Conservation (phyloP, 2,888 invertebrate genomes). For the Trimorus sp. region DNA sequence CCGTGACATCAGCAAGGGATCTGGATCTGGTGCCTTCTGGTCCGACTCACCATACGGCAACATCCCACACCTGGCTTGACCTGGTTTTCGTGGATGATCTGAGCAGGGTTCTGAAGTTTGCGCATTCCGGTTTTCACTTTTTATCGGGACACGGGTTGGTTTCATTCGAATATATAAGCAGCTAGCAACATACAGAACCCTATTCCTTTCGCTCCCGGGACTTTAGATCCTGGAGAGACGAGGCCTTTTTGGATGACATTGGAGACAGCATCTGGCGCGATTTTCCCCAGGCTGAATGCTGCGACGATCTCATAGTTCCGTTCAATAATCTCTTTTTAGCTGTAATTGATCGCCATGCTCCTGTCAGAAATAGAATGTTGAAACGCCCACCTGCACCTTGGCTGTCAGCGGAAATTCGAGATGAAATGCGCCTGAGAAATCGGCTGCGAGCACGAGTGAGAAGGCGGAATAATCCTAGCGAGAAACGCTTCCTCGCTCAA, state of each 20-base stretch:
- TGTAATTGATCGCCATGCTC: no score
- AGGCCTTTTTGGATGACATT: background rate
- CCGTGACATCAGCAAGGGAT: no score
- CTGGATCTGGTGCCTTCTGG: background rate
- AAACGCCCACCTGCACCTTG: conserved; percentile 4
- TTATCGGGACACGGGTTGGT: conserved; percentile 10
- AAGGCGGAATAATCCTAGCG: no score
- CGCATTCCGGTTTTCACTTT: conserved; percentile 1
- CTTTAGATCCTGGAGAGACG: background rate
- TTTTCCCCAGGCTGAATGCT: no score
- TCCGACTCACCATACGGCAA: conserved; percentile 5
- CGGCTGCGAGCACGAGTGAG: no score
- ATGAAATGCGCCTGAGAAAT: no score
- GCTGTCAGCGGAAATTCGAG: no score
- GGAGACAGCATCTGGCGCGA: no score
- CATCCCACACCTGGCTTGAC: conserved; percentile 4
- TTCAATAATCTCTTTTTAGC: no score
- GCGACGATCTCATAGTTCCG: no score
- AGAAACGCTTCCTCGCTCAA: no score
- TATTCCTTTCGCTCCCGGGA: background rate
- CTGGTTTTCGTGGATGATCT: background rate
- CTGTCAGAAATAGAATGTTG: background rate
- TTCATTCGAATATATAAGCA: background rate
- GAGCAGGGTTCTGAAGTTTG: background rate
- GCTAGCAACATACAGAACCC: no score